These are phyloP conservation scores for Hofmannophila pseudospretella DNA, from an alignment of 2,888 invertebrate genomes.

Conservation along the genomic window DNA sequence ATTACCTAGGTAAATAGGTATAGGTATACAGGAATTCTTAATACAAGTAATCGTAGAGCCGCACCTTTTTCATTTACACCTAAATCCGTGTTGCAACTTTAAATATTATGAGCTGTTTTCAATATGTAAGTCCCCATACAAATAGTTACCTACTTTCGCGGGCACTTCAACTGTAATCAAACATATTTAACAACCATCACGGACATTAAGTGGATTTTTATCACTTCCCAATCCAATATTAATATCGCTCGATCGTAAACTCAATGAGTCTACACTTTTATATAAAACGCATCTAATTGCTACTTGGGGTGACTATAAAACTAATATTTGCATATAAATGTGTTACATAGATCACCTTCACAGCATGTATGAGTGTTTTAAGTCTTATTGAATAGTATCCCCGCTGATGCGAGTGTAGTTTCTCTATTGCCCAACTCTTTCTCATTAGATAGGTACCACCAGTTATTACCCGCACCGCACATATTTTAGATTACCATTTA, in stretches of 20 bases:
- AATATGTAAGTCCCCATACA: no score
- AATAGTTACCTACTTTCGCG: no score
- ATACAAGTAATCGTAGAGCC: no score
- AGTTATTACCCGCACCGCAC: no score
- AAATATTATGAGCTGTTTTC: no score
- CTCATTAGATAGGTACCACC: neutral
- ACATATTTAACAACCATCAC: neutral
- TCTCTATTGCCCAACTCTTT: slow-evolving; percentile 4
- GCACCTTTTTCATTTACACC: no score
- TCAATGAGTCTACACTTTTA: slow-evolving; percentile 38
- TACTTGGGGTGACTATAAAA: slow-evolving; percentile 38
- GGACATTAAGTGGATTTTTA: slow-evolving; percentile 49
- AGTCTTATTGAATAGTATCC: neutral
- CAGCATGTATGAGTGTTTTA: slow-evolving; percentile 30
- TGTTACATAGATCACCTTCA: slow-evolving; percentile 33
- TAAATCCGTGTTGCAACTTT: no score
- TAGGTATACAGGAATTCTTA: no score
- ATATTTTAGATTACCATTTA: no score
- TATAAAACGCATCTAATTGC: slow-evolving; percentile 48
- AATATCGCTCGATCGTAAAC: slow-evolving; percentile 43
- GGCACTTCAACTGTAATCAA: no score
- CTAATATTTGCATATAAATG: slow-evolving; percentile 46
- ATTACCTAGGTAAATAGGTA: no score
- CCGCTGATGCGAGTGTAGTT: slow-evolving; percentile 1
- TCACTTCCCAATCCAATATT: slow-evolving; percentile 43